phyloP scores from a whole-genome alignment of 1,140 invertebrate genomes.

The Delia radicum region DNA sequence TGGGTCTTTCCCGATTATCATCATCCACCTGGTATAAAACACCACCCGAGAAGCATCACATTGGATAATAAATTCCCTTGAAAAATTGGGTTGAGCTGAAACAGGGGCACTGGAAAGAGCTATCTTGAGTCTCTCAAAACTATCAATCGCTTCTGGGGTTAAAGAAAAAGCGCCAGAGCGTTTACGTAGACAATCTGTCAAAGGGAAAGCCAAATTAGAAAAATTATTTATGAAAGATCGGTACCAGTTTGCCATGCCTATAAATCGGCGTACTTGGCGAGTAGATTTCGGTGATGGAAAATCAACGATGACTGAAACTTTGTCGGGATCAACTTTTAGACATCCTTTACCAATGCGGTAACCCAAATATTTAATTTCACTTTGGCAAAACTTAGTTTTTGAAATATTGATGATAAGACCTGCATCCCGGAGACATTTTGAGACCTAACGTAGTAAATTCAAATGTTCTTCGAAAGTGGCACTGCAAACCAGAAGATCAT shows the following conservation, averaged over 20 bases:
- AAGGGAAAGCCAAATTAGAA: conserved; percentile 31
- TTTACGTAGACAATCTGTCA: conserved; percentile 36
- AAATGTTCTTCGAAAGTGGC: conserved; percentile 50
- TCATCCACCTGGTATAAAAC: conserved; percentile 42
- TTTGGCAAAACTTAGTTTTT: conserved; percentile 45
- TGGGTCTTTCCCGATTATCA: conserved; percentile 34
- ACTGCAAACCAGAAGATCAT: conserved; percentile 48
- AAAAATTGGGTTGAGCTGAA: conserved; percentile 31
- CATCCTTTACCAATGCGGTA: conserved; percentile 38
- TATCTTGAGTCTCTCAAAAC: conserved; percentile 33
- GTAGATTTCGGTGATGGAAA: conserved; percentile 29
- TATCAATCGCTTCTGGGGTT: background rate
- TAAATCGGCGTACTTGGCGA: conserved; percentile 53
- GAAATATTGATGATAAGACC: conserved; percentile 33
- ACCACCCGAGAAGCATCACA: conserved; percentile 31
- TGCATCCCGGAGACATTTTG: conserved; percentile 27
- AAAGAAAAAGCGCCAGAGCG: conserved; percentile 5
- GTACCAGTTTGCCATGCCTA: conserved; percentile 56
- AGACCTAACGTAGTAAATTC: conserved; percentile 32
- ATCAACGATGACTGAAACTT: conserved; percentile 31
- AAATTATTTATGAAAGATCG: conserved; percentile 48
- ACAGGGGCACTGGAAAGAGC: background rate
- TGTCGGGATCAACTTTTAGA: conserved; percentile 36
- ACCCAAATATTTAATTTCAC: conserved; percentile 34
- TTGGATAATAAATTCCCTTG: conserved; percentile 27